Base-by-base conservation (phyloP, 2,888 invertebrate species). In the Nezara viridula region DNA sequence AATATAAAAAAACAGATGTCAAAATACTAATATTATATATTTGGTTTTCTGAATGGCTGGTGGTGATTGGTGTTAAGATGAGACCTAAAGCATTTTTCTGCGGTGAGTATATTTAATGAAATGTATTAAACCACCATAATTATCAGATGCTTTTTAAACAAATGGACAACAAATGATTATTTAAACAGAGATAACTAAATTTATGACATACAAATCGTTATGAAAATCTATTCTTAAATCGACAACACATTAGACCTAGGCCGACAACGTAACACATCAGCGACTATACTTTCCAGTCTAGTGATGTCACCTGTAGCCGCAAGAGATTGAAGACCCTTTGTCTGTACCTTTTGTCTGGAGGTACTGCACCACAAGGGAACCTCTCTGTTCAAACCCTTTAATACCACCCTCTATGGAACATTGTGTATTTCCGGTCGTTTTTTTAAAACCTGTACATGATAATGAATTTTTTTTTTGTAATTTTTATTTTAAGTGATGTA, bases 301-400 rank as follows among this genome's bases (percentile, higher is more conserved):
- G 19, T 37, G 66, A 19, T 73, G 66, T 73, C 66, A 32, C 66
- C 66, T 73, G 66, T 73, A 73, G 19, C 66, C 66, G 12, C 66
- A 55, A 16, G 0, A 24, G 21, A 24, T 27, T 73, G 27, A 27
- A 73, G 27, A 4, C 60, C 60, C 60, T 60, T 60, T 27, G 60
- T 27, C 60, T 60, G 60, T 5, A 16, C 14, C 12, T 32, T 66
- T 66, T 66, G 66, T 66, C 27, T 21, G 32, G 9, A 19, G 7
- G 66, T 73, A 73, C 32, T 37, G 19, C 16, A 73, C 37, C 66
- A 37, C 32, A 73, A 9, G 14, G 66, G 66, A 73, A 37, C 27
- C 19, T 7, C 32, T 32, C 16, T 32, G 32, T 60, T 60, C 37
- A 32, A 55, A 73, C 66, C 66, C 66, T 73, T 73, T 37, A 21